Evolutionary conservation across 1,140 invertebrate species (phyloP).

Genomic region (Euborellia annulipes): DNA sequence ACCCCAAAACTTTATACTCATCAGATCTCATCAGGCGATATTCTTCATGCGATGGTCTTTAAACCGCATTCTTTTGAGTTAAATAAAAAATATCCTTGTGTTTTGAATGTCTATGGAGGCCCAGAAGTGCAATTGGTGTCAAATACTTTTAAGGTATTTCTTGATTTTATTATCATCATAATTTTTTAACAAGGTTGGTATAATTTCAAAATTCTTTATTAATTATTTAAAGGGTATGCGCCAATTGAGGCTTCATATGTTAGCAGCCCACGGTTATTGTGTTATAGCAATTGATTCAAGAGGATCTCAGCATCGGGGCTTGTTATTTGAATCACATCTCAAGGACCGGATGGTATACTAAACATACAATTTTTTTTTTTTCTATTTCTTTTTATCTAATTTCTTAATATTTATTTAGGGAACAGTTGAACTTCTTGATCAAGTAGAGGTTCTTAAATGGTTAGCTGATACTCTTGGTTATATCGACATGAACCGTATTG

Average conservation of each 20-base stretch:
- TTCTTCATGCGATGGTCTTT: constrained; percentile 83
- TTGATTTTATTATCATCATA: not conserved
- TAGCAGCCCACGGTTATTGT: constrained; percentile 90
- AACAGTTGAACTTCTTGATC: constrained; percentile 87
- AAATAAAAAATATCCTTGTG: constrained; percentile 75
- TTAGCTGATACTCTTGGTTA: constrained; percentile 68
- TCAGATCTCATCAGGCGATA: constrained; percentile 51
- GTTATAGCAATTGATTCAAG: constrained; percentile 90
- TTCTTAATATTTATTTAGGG: constrained; percentile 50
- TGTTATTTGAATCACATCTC: constrained; percentile 81
- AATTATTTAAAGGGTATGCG: constrained; percentile 51
- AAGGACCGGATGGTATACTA: constrained; percentile 55
- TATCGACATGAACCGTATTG: constrained; percentile 83
- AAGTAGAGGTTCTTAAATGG: constrained; percentile 85
- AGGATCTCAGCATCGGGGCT: constrained; percentile 82
- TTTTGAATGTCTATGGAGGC: constrained; percentile 94
- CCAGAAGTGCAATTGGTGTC: constrained; percentile 95
- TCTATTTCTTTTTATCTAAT: not conserved
- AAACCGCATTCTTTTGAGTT: constrained; percentile 63
- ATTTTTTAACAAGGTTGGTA: not conserved
- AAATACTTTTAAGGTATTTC: constrained; percentile 77
- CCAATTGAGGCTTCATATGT: constrained; percentile 83
- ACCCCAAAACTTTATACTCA: constrained; percentile 59
- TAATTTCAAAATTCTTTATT: constrained; percentile 3
- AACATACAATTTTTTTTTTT: too few relatives aligned